These are phyloP conservation scores for Bothrops jararaca DNA, from an alignment of 2,113 vertebrate species.

Conservation along the genomic window DNA sequence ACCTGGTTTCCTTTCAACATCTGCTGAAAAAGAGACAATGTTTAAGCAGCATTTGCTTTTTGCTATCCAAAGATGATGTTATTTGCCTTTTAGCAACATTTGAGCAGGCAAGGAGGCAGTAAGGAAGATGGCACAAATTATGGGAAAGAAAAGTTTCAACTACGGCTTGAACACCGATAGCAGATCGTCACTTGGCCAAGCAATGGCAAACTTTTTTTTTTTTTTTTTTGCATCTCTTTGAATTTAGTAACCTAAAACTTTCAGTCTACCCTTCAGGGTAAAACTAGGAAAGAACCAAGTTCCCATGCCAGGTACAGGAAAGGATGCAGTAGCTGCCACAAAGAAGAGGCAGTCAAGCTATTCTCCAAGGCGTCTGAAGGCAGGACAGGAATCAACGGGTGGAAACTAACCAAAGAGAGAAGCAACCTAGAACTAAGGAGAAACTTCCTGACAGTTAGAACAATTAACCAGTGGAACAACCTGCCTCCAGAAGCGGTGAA, in stretches of 20 bases:
- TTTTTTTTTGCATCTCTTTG: neutral
- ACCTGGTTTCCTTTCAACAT: neutral
- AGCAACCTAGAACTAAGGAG: no score
- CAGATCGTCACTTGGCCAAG: neutral
- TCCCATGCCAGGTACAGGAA: neutral
- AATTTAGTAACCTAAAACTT: neutral
- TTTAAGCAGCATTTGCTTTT: neutral
- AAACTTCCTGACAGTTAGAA: no score
- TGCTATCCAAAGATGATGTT: neutral
- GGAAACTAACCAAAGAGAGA: no score
- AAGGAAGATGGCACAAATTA: neutral
- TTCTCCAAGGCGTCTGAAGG: no score
- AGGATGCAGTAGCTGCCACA: neutral
- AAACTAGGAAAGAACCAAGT: neutral
- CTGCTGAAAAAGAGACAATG: neutral
- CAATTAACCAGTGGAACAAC: no score
- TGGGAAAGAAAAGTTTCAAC: neutral
- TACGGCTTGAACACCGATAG: neutral
- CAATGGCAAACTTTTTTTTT: neutral
- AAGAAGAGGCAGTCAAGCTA: no score
- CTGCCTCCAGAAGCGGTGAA: no score
- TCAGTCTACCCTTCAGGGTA: neutral
- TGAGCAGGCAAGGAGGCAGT: neutral
- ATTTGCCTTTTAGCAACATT: neutral
- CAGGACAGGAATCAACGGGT: no score